phyloP scores from a whole-genome alignment of 2,797 vertebrate species.

The Oreonectes daqikongensis region DNA sequence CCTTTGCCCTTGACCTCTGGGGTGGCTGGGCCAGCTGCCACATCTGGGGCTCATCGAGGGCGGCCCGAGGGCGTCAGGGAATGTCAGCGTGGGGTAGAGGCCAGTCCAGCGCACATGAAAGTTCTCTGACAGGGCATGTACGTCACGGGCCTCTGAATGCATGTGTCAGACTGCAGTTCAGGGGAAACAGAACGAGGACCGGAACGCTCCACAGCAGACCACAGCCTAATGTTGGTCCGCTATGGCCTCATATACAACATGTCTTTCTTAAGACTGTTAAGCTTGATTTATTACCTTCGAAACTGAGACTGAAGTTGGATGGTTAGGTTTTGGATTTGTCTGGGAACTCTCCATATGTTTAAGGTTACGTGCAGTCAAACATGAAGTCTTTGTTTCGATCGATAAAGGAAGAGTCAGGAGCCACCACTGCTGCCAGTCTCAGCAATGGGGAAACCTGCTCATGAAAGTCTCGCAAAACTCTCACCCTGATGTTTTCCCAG shows the following conservation, averaged over 20 bases:
- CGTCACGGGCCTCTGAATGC: constrained; percentile 61
- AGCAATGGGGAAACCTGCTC: too few relatives aligned
- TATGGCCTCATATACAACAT: not conserved
- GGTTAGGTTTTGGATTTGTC: too few relatives aligned
- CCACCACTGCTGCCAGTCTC: too few relatives aligned
- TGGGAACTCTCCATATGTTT: not conserved
- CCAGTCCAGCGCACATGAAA: constrained; percentile 65
- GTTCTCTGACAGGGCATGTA: constrained; percentile 62
- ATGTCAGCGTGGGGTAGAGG: constrained; percentile 37
- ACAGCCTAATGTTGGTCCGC: not conserved
- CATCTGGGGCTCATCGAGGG: constrained; percentile 77
- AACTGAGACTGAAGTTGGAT: not conserved
- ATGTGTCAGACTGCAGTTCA: constrained; percentile 53
- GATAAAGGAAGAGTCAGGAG: not conserved
- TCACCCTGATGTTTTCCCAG: constrained; percentile 31
- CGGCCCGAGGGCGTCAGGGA: constrained; percentile 66
- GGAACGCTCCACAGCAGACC: constrained; percentile 9
- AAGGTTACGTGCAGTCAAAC: too few relatives aligned
- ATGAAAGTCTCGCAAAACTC: constrained; percentile 5
- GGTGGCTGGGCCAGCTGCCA: constrained; percentile 74
- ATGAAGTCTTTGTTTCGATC: too few relatives aligned
- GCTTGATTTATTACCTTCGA: not conserved
- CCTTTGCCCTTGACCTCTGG: constrained; percentile 78
- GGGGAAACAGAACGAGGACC: not conserved
- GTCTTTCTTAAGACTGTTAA: not conserved